Evolutionary conservation across 2,888 invertebrate genomes (phyloP).

Genomic region (Phania funesta): DNA sequence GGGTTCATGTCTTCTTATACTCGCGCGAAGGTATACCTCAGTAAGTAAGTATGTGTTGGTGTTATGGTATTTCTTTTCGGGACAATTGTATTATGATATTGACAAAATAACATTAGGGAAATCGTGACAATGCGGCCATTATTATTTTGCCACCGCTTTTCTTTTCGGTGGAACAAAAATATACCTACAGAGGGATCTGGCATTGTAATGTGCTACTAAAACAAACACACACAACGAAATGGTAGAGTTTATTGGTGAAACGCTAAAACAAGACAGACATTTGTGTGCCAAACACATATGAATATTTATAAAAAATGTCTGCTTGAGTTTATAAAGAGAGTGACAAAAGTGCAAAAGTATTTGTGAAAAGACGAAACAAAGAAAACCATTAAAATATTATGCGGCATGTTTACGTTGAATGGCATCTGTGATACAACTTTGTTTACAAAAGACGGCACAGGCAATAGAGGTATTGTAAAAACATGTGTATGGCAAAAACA

Average conservation of each 20-base stretch:
- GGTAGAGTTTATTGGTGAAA: not conserved
- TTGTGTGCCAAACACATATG: not conserved
- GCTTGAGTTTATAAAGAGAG: not conserved
- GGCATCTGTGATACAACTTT: slow-evolving; percentile 59
- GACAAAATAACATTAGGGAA: slow-evolving; percentile 78
- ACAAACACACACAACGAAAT: slow-evolving; percentile 22
- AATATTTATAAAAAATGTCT: not conserved
- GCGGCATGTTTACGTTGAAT: slow-evolving; percentile 66
- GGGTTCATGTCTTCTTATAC: not conserved
- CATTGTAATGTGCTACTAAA: not conserved
- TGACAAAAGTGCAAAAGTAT: slow-evolving; percentile 22
- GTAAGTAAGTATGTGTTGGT: slow-evolving; percentile 9
- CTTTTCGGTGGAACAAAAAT: slow-evolving; percentile 1
- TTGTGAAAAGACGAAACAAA: slow-evolving; percentile 38
- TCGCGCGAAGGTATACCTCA: not conserved
- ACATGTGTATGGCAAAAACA: not conserved
- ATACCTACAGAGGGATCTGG: slow-evolving; percentile 7
- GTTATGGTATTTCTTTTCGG: slow-evolving; percentile 40
- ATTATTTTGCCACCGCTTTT: slow-evolving; percentile 62
- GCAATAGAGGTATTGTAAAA: not conserved
- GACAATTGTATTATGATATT: slow-evolving; percentile 74
- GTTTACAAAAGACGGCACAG: slow-evolving; percentile 15
- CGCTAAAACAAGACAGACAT: not conserved
- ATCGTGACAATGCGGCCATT: slow-evolving; percentile 78
- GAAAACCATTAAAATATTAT: slow-evolving; percentile 60